Evolutionary conservation across 1,140 invertebrate species (phyloP).

Genomic region (Himalopsyche phryganea): DNA sequence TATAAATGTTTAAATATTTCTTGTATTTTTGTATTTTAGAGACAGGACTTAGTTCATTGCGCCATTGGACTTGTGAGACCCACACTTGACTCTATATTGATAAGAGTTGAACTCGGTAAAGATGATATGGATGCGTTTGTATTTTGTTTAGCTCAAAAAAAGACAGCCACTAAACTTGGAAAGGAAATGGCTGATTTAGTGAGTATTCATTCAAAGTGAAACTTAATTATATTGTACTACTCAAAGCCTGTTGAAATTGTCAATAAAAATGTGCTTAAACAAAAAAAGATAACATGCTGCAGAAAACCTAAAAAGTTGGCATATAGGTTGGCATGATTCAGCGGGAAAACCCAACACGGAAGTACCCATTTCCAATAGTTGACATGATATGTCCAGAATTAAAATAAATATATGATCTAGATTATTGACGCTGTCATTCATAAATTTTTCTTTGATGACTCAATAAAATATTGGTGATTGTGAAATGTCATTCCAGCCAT

Average conservation of each 20-base stretch:
- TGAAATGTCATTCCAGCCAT: no score
- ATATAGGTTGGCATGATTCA: no score
- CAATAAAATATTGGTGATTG: no score
- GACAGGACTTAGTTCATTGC: constrained; percentile 92
- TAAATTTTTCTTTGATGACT: no score
- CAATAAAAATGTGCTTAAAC: neutral
- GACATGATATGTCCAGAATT: no score
- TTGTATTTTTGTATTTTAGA: constrained; percentile 42
- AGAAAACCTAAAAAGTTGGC: no score
- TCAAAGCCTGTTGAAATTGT: neutral
- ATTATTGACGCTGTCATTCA: no score
- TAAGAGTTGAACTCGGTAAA: constrained; percentile 82
- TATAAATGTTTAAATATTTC: no score
- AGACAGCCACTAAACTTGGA: constrained; percentile 74
- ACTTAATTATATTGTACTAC: neutral
- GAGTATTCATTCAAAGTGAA: constrained; percentile 38
- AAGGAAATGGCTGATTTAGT: constrained; percentile 95
- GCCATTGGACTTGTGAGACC: constrained; percentile 83
- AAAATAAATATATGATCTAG: no score
- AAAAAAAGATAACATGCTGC: no score
- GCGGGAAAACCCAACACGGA: no score
- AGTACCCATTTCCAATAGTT: no score
- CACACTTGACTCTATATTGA: constrained; percentile 77
- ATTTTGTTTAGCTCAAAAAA: constrained; percentile 87
- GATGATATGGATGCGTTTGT: constrained; percentile 94